These are phyloP conservation scores for Brachystomella parvula DNA, from an alignment of 1,140 invertebrate species.

Conservation along the genomic window DNA sequence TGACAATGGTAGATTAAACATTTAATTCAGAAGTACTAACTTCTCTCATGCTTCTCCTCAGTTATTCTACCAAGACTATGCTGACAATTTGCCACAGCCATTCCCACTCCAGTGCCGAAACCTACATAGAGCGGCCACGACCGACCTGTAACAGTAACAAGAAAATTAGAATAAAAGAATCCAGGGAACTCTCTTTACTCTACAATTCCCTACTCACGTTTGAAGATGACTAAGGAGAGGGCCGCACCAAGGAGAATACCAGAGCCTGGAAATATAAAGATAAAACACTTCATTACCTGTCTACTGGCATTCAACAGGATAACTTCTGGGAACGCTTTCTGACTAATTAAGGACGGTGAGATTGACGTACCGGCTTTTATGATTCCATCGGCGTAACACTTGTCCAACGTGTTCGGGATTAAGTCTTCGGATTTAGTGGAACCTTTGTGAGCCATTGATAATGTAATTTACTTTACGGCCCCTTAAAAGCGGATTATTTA, in stretches of 20 bases:
- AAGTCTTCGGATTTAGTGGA: not conserved
- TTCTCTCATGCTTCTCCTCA: not conserved
- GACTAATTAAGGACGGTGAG: no score
- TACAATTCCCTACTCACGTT: not conserved
- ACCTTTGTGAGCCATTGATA: not conserved
- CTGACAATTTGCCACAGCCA: constrained; percentile 2
- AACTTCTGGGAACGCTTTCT: no score
- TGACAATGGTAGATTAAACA: no score
- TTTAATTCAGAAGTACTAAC: no score
- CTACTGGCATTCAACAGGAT: no score
- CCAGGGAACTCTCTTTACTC: not conserved
- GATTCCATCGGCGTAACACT: not conserved
- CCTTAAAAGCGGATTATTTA: no score
- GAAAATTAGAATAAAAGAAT: not conserved
- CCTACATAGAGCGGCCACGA: not conserved
- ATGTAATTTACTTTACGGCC: no score
- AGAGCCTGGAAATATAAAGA: not conserved
- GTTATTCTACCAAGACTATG: not conserved
- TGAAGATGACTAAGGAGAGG: not conserved
- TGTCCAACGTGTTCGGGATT: not conserved
- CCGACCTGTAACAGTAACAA: not conserved
- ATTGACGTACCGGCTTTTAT: not conserved
- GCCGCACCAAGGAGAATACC: not conserved
- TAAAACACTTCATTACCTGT: not conserved
- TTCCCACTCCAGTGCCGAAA: not conserved